Percentiles rank a stretch among this genome's conserved stretches.
phyloP scores from a whole-genome alignment of 1,140 invertebrate species.

The Drosophila fuyamai region DNA sequence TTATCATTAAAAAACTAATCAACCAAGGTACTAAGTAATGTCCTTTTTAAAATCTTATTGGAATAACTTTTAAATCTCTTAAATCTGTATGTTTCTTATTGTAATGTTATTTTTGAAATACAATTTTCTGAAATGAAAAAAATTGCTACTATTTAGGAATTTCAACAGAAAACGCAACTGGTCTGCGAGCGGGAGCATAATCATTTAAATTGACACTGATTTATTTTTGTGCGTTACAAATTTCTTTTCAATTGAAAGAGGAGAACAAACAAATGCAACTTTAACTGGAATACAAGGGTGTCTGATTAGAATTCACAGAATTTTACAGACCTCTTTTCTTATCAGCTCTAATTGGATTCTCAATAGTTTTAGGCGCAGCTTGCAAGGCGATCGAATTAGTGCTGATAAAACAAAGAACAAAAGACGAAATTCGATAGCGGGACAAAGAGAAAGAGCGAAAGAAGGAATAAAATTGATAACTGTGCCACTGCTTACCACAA shows the following conservation, averaged over 20 bases:
- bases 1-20: no score
- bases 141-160: neutral
- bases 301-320: neutral
- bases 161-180: no score
- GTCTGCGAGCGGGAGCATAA: neutral
- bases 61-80: no score
- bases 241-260: neutral
- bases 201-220: neutral
- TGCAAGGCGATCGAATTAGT: slow-evolving; percentile 36
- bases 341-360: slow-evolving; percentile 8
- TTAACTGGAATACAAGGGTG: neutral
- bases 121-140: no score
- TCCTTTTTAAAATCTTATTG: no score
- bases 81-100: no score
- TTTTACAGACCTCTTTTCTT: neutral
- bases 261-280: neutral
- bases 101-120: neutral
- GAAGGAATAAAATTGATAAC: slow-evolving; percentile 43
- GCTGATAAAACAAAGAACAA: slow-evolving; percentile 64
- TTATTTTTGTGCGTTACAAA: neutral
- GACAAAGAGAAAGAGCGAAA: neutral
- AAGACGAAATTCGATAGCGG: slow-evolving; percentile 51
- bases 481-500: slow-evolving; percentile 75
- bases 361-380: slow-evolving; percentile 47
- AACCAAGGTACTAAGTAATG: no score